Evolutionary conservation across 2,888 invertebrate species (phyloP).

Genomic region (Aleiodes testaceus): DNA sequence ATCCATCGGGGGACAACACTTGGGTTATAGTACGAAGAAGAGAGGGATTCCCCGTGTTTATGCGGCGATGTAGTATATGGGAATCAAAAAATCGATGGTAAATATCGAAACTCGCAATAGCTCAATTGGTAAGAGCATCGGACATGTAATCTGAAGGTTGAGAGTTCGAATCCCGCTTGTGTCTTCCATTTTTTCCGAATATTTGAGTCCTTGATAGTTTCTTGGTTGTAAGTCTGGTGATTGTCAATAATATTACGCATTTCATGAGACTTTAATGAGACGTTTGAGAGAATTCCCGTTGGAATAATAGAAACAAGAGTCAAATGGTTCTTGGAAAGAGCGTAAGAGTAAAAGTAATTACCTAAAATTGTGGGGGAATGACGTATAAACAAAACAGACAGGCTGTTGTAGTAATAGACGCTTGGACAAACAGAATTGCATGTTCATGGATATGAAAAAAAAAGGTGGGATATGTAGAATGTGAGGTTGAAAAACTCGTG

Average conservation of each 20-base stretch:
- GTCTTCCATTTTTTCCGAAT: too few species aligned
- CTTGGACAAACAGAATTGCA: slow-evolving; percentile 61
- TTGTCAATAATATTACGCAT: neutral
- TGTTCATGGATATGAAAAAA: slow-evolving; percentile 48
- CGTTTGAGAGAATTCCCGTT: slow-evolving; percentile 29
- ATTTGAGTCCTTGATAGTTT: too few species aligned
- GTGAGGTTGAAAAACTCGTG: slow-evolving; percentile 22
- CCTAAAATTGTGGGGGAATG: slow-evolving; percentile 57
- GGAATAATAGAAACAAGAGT: neutral
- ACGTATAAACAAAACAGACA: slow-evolving; percentile 53
- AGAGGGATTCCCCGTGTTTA: neutral
- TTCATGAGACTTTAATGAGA: slow-evolving; percentile 32
- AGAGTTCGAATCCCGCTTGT: too few species aligned
- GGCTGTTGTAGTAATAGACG: slow-evolving; percentile 51
- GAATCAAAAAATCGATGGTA: too few species aligned
- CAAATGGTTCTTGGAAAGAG: slow-evolving; percentile 22
- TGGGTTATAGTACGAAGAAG: neutral
- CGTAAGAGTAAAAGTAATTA: slow-evolving; percentile 56
- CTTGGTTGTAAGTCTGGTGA: too few species aligned
- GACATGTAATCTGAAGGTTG: too few species aligned
- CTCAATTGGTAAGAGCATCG: too few species aligned
- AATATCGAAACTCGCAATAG: too few species aligned
- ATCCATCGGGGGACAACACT: slow-evolving; percentile 48
- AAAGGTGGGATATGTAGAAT: slow-evolving; percentile 35
- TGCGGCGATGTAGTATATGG: slow-evolving; percentile 4